Evolutionary conservation across 1,140 invertebrate genomes (phyloP).

Genomic region (Drosophila oshimai): DNA sequence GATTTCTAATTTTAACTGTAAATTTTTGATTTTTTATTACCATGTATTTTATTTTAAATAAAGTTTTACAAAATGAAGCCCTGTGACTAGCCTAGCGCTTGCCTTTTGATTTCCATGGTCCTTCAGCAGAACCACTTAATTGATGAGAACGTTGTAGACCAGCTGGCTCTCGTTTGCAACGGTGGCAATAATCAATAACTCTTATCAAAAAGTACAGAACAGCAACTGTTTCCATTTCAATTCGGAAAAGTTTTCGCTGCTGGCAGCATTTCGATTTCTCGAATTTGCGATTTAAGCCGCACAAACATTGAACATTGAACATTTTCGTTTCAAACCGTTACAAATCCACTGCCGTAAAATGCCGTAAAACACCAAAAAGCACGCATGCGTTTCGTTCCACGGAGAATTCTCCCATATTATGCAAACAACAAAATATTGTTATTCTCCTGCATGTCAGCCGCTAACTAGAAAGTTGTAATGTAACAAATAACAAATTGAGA

Average conservation of each 20-base stretch:
- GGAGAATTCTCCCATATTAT: conserved; percentile 8
- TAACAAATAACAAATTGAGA: conserved; percentile 33
- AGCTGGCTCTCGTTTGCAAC: conserved; percentile 70
- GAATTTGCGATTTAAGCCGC: conserved; percentile 9
- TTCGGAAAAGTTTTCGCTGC: conserved; percentile 54
- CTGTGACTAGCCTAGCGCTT: conserved; percentile 24
- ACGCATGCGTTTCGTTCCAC: conserved; percentile 38
- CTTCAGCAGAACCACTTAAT: not conserved
- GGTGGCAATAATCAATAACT: conserved; percentile 15
- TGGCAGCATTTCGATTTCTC: conserved; percentile 60
- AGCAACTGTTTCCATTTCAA: conserved; percentile 38
- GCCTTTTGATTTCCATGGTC: conserved; percentile 47
- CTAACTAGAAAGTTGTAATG: conserved; percentile 15
- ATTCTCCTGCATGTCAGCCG: conserved; percentile 19
- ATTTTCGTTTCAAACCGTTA: conserved; percentile 57
- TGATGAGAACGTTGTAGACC: conserved; percentile 51
- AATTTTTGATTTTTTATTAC: conserved; percentile 78
- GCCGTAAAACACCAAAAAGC: conserved; percentile 28
- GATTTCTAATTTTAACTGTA: conserved; percentile 78
- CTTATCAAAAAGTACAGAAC: not conserved
- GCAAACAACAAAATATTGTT: conserved; percentile 9
- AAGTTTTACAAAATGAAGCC: conserved; percentile 73
- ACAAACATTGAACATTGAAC: conserved; percentile 17
- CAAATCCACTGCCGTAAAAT: conserved; percentile 67
- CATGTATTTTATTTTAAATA: conserved; percentile 79